These are phyloP conservation scores for Leucophora obtusa DNA, from an alignment of 2,888 invertebrate species.

Conservation along the genomic window DNA sequence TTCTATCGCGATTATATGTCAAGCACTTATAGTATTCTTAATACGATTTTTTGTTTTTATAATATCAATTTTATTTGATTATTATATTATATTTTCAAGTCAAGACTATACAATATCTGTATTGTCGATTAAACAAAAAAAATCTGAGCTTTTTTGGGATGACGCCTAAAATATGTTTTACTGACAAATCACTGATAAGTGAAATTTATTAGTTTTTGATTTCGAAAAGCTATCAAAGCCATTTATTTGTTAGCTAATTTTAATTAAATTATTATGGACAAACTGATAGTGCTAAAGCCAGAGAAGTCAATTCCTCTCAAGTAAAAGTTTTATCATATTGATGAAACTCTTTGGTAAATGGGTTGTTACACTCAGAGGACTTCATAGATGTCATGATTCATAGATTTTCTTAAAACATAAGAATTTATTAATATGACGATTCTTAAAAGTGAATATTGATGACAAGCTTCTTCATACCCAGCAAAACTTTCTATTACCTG, in stretches of 20 bases:
- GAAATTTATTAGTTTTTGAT: constrained; percentile 49
- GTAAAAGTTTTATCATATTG: too few species aligned
- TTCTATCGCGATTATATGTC: constrained; percentile 33
- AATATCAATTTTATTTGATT: background rate
- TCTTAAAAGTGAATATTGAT: too few species aligned
- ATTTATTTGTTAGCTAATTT: background rate
- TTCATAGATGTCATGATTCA: too few species aligned
- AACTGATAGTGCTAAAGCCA: too few species aligned
- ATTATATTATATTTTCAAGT: constrained; percentile 5
- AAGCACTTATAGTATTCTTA: constrained; percentile 13
- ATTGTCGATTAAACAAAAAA: background rate
- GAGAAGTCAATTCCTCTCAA: too few species aligned
- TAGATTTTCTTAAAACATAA: too few species aligned
- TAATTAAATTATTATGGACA: too few species aligned
- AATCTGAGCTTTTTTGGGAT: background rate
- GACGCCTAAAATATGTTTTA: constrained; percentile 30
- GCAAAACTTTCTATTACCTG: too few species aligned
- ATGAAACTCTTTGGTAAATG: too few species aligned
- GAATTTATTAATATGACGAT: too few species aligned
- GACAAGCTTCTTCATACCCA: too few species aligned
- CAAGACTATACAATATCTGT: constrained; percentile 27
- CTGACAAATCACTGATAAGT: constrained; percentile 61
- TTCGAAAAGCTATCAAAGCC: background rate
- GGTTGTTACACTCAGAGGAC: too few species aligned
- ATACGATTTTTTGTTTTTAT: constrained; percentile 2